Evolutionary conservation across 1,140 invertebrate genomes (phyloP).

Genomic region (Atta texana): DNA sequence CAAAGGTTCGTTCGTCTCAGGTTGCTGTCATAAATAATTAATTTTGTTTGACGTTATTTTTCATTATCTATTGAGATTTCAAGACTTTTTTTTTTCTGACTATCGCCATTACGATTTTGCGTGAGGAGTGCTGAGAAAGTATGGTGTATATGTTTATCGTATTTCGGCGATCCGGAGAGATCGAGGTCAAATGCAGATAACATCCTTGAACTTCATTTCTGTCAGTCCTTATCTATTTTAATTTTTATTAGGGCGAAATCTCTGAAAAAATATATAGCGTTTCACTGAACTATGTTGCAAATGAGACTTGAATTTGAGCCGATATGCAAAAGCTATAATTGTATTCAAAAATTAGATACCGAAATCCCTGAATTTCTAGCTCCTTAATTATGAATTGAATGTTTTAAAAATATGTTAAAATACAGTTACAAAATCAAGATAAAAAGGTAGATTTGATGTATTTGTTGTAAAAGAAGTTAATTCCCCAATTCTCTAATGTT

Average conservation of each 20-base stretch:
- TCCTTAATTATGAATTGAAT: too few species aligned
- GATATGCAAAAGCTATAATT: too few species aligned
- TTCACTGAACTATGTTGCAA: neutral
- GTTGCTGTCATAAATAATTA: constrained; percentile 21
- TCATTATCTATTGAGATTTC: neutral
- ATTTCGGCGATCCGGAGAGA: neutral
- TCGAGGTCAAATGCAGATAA: neutral
- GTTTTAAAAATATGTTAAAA: too few species aligned
- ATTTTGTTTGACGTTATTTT: constrained; percentile 7
- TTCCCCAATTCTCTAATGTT: too few species aligned
- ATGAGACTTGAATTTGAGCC: neutral
- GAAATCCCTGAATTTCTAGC: too few species aligned
- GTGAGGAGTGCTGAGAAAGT: neutral
- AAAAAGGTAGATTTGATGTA: too few species aligned
- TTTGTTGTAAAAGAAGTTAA: too few species aligned
- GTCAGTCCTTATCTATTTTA: neutral
- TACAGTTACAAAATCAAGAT: too few species aligned
- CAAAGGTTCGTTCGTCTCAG: constrained; percentile 31
- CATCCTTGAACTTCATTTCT: neutral
- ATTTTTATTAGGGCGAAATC: neutral
- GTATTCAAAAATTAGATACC: too few species aligned
- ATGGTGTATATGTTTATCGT: neutral
- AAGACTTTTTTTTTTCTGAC: neutral
- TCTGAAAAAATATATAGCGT: neutral
- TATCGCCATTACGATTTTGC: neutral